These are phyloP conservation scores for Oceanodroma tethys DNA, from an alignment of 2,113 vertebrate genomes.

Conservation along the genomic window DNA sequence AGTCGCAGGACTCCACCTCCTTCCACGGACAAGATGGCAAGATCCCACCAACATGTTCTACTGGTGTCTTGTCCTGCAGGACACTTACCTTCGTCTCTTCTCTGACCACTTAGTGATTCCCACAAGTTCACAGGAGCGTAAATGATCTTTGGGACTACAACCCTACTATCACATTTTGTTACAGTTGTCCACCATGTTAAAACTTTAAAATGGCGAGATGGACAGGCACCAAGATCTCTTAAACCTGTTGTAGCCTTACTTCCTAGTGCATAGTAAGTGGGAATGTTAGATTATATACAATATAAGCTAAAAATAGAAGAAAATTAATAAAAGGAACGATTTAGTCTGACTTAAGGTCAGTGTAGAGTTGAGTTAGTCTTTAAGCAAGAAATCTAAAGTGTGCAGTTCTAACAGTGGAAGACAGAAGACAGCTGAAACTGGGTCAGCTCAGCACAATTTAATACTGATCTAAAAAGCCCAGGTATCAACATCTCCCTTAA, in stretches of 20 bases:
- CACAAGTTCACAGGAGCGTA: background rate
- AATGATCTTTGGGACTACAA: background rate
- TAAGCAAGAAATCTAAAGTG: background rate
- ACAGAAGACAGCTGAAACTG: background rate
- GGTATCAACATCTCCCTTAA: background rate
- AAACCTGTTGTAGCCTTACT: background rate
- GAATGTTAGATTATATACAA: background rate
- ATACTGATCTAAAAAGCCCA: background rate
- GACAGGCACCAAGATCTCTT: background rate
- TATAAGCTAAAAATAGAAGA: background rate
- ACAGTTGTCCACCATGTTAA: background rate
- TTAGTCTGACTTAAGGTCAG: background rate
- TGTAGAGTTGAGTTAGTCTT: background rate
- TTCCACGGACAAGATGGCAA: background rate
- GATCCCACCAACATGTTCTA: background rate
- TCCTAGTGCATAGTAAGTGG: background rate
- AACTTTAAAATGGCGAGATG: background rate
- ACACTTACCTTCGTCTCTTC: background rate
- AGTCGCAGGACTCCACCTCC: background rate
- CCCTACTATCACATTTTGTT: background rate
- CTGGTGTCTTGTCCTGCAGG: fast-evolving
- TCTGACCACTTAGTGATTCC: background rate
- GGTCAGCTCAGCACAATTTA: background rate
- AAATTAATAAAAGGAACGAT: background rate
- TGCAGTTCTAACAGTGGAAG: background rate